A percentile compares a stretch with the other conserved stretches of the same genome.
Conservation (phyloP, 2,113 vertebrate genomes). For the Tonatia bakeri region DNA sequence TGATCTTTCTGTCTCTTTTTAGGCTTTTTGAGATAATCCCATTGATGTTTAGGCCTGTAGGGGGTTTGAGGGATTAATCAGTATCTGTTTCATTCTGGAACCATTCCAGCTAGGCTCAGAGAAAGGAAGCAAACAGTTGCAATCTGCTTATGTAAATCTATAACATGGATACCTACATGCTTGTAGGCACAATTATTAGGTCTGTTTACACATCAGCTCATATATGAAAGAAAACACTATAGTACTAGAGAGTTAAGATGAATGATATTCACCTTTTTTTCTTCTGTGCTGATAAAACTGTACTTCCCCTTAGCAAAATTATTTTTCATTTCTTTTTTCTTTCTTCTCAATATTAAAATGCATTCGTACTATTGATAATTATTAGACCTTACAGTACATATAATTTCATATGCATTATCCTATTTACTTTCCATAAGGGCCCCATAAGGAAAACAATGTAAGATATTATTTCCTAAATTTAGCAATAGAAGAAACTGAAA, state of each 20-base stretch:
- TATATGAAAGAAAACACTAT: not conserved
- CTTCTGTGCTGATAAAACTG: not conserved
- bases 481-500: not conserved
- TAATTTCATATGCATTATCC: not conserved
- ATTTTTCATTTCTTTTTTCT: not conserved
- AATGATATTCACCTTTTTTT: not conserved
- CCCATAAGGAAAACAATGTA: not conserved
- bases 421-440: not conserved
- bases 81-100: conserved; percentile 26
- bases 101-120: not conserved
- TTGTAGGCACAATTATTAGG: not conserved
- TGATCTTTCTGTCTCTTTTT: not conserved
- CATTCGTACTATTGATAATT: not conserved
- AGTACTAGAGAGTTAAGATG: not conserved
- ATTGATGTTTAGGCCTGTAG: conserved; percentile 21
- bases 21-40: conserved; percentile 49
- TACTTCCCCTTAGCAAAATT: not conserved
- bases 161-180: not conserved
- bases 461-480: not conserved
- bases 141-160: not conserved
- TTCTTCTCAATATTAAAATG: not conserved
- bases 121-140: not conserved
- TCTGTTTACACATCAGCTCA: not conserved
- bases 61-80: not conserved
- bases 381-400: not conserved